A percentile compares a stretch with the other conserved stretches of the same genome.
These are phyloP conservation scores for Amblyteles armatorius DNA, from an alignment of 2,888 invertebrate species.

Conservation along the genomic window DNA sequence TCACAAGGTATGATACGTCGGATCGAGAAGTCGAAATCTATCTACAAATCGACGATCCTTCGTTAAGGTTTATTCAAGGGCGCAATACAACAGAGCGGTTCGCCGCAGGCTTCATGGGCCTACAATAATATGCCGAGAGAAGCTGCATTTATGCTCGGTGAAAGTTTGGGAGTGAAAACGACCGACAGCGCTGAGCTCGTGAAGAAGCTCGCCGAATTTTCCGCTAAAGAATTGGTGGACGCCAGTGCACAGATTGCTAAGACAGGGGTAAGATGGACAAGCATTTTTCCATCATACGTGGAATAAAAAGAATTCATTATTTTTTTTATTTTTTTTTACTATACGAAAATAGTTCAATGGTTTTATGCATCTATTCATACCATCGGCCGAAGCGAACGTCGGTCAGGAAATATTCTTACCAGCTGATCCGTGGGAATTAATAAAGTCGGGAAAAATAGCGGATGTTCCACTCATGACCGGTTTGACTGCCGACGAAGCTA, in stretches of 20 bases:
- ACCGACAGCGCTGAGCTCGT: slow-evolving; percentile 77
- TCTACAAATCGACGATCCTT: neutral
- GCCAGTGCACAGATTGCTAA: slow-evolving; percentile 71
- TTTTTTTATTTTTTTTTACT: neutral
- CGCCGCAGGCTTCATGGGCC: slow-evolving; percentile 75
- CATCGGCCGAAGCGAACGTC: slow-evolving; percentile 77
- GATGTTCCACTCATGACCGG: slow-evolving; percentile 80
- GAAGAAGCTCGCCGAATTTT: slow-evolving; percentile 74
- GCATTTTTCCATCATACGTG: neutral
- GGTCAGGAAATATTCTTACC: slow-evolving; percentile 80
- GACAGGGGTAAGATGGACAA: slow-evolving; percentile 68
- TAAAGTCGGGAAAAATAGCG: slow-evolving; percentile 77
- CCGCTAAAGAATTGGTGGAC: slow-evolving; percentile 74
- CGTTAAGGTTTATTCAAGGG: slow-evolving; percentile 77
- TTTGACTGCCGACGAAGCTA: slow-evolving; percentile 74
- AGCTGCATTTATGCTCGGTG: slow-evolving; percentile 79
- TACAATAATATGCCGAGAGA: slow-evolving; percentile 75
- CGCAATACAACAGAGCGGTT: slow-evolving; percentile 80
- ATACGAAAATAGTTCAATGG: slow-evolving; percentile 77
- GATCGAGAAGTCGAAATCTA: neutral
- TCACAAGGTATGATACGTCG: slow-evolving; percentile 74
- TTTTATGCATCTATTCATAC: slow-evolving; percentile 73
- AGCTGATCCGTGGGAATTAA: slow-evolving; percentile 78
- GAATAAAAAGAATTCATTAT: neutral
- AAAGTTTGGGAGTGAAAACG: slow-evolving; percentile 78